A percentile compares a stretch with the other conserved stretches of the same genome.
Evolutionary conservation across 2,113 vertebrate genomes (phyloP).

Genomic region (Triplophysa dalaica): DNA sequence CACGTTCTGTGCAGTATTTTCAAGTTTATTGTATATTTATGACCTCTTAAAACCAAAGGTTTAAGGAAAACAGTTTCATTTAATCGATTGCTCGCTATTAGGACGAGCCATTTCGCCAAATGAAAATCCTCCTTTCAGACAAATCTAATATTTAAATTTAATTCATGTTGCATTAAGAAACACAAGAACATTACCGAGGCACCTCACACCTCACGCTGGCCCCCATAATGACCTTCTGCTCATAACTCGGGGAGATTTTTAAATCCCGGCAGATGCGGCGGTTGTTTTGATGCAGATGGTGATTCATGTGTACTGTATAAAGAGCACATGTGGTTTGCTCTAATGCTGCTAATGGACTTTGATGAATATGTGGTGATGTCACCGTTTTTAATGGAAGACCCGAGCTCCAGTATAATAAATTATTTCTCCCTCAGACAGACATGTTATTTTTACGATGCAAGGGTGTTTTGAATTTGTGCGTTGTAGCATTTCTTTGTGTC

Average conservation of each 20-base stretch:
- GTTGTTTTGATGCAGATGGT: neutral
- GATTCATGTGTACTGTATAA: neutral
- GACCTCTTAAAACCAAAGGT: too few relatives aligned
- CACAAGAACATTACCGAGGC: too few relatives aligned
- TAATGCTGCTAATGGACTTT: conserved; percentile 13
- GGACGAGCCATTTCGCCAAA: too few relatives aligned
- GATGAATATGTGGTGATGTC: conserved; percentile 21
- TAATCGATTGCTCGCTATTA: too few relatives aligned
- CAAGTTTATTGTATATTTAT: too few relatives aligned
- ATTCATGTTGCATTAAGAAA: too few relatives aligned
- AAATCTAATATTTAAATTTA: too few relatives aligned
- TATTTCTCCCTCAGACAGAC: neutral
- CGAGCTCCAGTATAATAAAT: neutral
- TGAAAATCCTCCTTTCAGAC: too few relatives aligned
- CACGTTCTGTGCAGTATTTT: too few relatives aligned
- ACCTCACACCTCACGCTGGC: too few relatives aligned
- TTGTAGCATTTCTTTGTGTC: neutral
- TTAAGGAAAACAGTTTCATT: too few relatives aligned
- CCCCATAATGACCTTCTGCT: neutral
- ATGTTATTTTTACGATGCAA: neutral
- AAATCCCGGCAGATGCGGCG: too few relatives aligned
- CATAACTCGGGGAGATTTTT: neutral
- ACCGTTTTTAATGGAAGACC: neutral
- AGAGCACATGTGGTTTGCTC: neutral
- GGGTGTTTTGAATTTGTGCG: neutral